These are phyloP conservation scores for Parasteatoda lunata DNA, from an alignment of 2,888 invertebrate genomes.

Conservation along the genomic window DNA sequence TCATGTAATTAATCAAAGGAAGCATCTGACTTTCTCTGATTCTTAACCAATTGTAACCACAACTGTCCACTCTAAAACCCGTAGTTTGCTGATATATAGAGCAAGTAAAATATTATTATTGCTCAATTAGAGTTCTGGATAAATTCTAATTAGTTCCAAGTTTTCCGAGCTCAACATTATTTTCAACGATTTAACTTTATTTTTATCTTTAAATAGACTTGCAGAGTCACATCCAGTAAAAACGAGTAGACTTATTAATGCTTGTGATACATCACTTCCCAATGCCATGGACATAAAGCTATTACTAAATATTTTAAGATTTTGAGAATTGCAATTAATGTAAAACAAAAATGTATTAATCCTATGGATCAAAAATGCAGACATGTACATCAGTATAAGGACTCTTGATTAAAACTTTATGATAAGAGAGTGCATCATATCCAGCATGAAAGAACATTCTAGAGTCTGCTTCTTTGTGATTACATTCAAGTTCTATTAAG, in stretches of 20 bases:
- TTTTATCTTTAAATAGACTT: constrained; percentile 8
- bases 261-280: not conserved
- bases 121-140: no score
- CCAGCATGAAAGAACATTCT: not conserved
- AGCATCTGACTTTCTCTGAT: not conserved
- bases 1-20: not conserved
- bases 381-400: not conserved
- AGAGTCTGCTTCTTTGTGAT: not conserved
- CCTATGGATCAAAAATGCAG: not conserved
- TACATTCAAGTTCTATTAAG: not conserved
- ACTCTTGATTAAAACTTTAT: not conserved
- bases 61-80: not conserved
- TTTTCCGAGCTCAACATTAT: no score
- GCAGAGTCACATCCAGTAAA: not conserved
- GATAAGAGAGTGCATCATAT: not conserved
- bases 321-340: no score
- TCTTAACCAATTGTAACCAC: constrained; percentile 4
- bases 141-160: no score
- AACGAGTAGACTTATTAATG: not conserved
- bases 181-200: not conserved
- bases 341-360: not conserved
- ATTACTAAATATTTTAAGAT: not conserved
- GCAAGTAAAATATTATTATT: not conserved
- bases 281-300: not conserved
- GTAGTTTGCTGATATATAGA: not conserved